Evolutionary conservation across 2,113 vertebrate species (phyloP).

Genomic region (Oenanthe oenanthe): DNA sequence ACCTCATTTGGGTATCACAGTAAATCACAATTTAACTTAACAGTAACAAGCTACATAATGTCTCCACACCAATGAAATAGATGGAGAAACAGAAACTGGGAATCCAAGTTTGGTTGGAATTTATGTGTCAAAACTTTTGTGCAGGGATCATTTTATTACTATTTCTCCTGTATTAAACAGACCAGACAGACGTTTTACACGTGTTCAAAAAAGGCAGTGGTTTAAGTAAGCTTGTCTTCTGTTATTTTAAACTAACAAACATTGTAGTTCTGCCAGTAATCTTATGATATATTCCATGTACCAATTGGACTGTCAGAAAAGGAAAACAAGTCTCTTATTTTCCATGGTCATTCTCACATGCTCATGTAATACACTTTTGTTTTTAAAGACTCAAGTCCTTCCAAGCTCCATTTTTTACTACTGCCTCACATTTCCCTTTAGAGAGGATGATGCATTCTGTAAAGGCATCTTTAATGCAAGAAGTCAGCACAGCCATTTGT

Average conservation of each 20-base stretch:
- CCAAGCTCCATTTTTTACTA: neutral
- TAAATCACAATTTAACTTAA: neutral
- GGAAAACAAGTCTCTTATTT: slow-evolving; percentile 56
- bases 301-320: slow-evolving; percentile 33
- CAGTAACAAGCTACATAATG: neutral
- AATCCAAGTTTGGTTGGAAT: neutral
- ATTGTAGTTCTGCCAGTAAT: slow-evolving; percentile 19
- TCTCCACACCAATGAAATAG: neutral
- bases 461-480: neutral
- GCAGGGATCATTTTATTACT: neutral
- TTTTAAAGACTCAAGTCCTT: slow-evolving; percentile 15
- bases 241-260: slow-evolving; percentile 41
- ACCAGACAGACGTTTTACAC: neutral
- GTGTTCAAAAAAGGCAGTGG: slow-evolving; percentile 55
- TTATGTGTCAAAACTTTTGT: neutral
- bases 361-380: neutral
- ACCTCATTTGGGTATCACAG: neutral
- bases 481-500: neutral
- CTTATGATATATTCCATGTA: slow-evolving; percentile 56
- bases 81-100: neutral
- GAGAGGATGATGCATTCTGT: neutral
- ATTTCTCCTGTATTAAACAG: neutral
- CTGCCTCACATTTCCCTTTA: neutral
- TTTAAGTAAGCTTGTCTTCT: slow-evolving; percentile 9
- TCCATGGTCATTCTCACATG: slow-evolving; percentile 23